Evolutionary conservation across 2,888 invertebrate genomes (phyloP).

Genomic region (Macaria liturata): DNA sequence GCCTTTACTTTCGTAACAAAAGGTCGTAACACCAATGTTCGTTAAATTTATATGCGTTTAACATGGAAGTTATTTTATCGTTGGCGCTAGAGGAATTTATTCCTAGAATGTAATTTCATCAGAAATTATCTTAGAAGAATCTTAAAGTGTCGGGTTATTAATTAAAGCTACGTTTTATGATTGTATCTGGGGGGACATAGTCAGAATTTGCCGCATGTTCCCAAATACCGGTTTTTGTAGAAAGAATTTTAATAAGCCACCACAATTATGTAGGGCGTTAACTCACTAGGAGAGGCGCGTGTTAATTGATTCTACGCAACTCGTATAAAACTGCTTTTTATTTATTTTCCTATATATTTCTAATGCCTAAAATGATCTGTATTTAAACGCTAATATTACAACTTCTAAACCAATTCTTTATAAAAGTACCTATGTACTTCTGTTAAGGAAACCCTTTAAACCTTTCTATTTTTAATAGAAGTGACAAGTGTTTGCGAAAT

Average conservation of each 20-base stretch:
- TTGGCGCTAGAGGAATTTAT: slow-evolving; percentile 18
- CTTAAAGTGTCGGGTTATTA: slow-evolving; percentile 23
- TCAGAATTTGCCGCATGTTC: slow-evolving; percentile 28
- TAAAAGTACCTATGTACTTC: no score
- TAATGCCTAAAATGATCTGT: no score
- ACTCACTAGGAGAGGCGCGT: slow-evolving; percentile 48
- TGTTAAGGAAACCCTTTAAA: no score
- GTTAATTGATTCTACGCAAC: slow-evolving; percentile 44
- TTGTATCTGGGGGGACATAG: slow-evolving; percentile 26
- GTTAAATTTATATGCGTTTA: slow-evolving; percentile 11
- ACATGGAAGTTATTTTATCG: slow-evolving; percentile 13
- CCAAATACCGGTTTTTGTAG: slow-evolving; percentile 46
- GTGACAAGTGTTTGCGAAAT: no score
- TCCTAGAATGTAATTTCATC: slow-evolving; percentile 20
- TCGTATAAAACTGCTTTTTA: slow-evolving; percentile 35
- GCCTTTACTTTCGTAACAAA: slow-evolving; percentile 8
- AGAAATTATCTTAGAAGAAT: slow-evolving; percentile 22
- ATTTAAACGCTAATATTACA: no score
- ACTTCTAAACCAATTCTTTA: no score
- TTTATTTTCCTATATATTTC: no score
- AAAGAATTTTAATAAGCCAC: slow-evolving; percentile 56
- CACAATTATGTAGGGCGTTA: slow-evolving; percentile 53
- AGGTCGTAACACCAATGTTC: slow-evolving; percentile 5
- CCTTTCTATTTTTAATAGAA: no score
- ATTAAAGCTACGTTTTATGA: slow-evolving; percentile 25